Base-by-base conservation (phyloP, 2,888 invertebrate species). In the Apamea monoglypha region DNA sequence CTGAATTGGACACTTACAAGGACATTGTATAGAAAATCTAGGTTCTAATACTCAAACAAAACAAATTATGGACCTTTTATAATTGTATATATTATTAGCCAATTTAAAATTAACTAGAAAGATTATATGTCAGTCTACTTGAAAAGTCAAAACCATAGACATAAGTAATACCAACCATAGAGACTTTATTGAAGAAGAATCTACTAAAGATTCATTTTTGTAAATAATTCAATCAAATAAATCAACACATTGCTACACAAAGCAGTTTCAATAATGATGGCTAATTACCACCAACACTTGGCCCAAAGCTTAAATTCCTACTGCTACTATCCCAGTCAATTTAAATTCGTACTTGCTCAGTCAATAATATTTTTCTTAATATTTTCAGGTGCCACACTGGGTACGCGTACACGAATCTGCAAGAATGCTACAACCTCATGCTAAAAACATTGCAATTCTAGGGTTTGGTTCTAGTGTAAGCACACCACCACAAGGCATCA, bases 391-490 rank as follows among this genome's bases (percentile, higher is more conserved):
- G 25, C 96, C 95, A n/a, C 94, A 94, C 87, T 95, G 93, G 96
- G 93, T 90, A 67, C 97, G 98, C 87, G 98, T 98, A 8, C 92
- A 96, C 14, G 98, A 98, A 95, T 97, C 96, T 6, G 97, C 97
- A 0, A 94, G 94, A 40, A 95, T 98, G 93, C 78, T 98, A 47
- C 89, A 95, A 83, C 98, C 98, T 21, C 94, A 98, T 67, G 82
- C 89, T 0, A 97, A 98, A 88, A 96, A 97, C 18, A 92, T 98
- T 72, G 96, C 97, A 4, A 96, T 98, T 81, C 93, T 98, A 44
- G 98, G 98, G 2, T 94, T 98, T 7, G 98, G 98, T 6, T 95
- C 96, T 56, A 98, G 98, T 89, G 95, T 98, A 2, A 97, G 97
- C 70, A 98, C 98, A 36, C 97, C 98, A 7, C 91, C 94, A 56